Evolutionary conservation across 2,113 vertebrate species (phyloP).

Genomic region (Etheostoma cragini): DNA sequence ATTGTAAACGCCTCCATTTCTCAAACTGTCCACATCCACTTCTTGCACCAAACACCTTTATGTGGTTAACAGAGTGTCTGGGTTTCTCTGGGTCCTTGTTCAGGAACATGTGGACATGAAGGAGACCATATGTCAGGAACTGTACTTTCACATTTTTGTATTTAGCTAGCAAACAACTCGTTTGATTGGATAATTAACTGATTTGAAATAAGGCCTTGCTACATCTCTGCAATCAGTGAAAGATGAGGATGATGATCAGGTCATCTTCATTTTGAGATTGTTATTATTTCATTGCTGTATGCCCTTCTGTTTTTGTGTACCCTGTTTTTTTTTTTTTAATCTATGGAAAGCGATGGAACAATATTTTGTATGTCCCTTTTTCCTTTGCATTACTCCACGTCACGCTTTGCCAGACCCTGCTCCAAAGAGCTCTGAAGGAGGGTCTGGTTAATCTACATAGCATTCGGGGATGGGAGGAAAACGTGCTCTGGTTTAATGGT

Average conservation of each 20-base stretch:
- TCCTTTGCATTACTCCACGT: too few relatives aligned
- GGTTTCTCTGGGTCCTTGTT: slow-evolving; percentile 10
- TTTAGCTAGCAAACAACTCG: neutral
- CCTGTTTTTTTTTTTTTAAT: too few relatives aligned
- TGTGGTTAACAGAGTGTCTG: slow-evolving; percentile 26
- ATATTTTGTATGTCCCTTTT: too few relatives aligned
- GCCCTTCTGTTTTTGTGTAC: neutral
- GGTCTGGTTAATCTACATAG: too few relatives aligned
- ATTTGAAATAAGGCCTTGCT: neutral
- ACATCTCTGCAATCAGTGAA: neutral
- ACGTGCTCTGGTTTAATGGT: too few relatives aligned
- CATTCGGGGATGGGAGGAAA: too few relatives aligned
- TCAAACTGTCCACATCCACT: slow-evolving; percentile 79
- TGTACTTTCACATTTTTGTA: neutral
- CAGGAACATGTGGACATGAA: neutral
- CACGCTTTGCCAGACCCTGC: too few relatives aligned
- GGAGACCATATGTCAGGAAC: neutral
- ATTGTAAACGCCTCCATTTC: slow-evolving; percentile 60
- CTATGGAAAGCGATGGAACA: too few relatives aligned
- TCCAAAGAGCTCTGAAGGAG: too few relatives aligned
- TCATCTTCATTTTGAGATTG: too few relatives aligned
- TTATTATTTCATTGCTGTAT: neutral
- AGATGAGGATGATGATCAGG: too few relatives aligned
- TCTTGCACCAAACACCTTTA: slow-evolving; percentile 35
- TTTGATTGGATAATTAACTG: neutral